phyloP scores from a whole-genome alignment of 2,113 vertebrate species.

The Aix galericulata region DNA sequence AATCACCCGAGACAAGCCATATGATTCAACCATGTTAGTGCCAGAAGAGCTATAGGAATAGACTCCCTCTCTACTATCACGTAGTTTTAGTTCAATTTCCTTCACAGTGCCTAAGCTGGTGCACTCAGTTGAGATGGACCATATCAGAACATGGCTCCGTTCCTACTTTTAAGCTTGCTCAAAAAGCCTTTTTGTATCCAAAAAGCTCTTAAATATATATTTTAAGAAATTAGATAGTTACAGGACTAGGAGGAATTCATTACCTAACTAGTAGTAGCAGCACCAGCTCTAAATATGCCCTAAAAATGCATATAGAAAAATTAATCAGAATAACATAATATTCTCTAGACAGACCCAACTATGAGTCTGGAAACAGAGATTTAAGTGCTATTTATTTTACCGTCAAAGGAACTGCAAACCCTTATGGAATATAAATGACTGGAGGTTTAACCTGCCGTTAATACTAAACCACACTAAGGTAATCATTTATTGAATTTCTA shows the following conservation, averaged over 20 bases:
- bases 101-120: not conserved
- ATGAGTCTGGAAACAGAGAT: not conserved
- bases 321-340: not conserved
- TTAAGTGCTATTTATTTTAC: not conserved
- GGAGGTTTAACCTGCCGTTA: not conserved
- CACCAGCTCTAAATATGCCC: not conserved
- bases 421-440: not conserved
- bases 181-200: fast-evolving
- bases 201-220: not conserved
- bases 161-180: not conserved
- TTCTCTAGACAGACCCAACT: not conserved
- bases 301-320: not conserved
- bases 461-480: not conserved
- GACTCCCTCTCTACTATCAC: not conserved
- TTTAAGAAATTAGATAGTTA: not conserved
- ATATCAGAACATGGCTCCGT: not conserved
- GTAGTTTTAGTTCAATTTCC: not conserved
- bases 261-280: not conserved
- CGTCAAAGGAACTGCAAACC: not conserved
- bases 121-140: not conserved
- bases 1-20: not conserved
- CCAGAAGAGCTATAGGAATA: not conserved
- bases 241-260: not conserved
- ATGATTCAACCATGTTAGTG: not conserved
- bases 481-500: not conserved